A percentile compares a stretch with the other conserved stretches of the same genome.
These are phyloP conservation scores for Strigamia maritima DNA, from an alignment of 2,888 invertebrate species.

Conservation along the genomic window DNA sequence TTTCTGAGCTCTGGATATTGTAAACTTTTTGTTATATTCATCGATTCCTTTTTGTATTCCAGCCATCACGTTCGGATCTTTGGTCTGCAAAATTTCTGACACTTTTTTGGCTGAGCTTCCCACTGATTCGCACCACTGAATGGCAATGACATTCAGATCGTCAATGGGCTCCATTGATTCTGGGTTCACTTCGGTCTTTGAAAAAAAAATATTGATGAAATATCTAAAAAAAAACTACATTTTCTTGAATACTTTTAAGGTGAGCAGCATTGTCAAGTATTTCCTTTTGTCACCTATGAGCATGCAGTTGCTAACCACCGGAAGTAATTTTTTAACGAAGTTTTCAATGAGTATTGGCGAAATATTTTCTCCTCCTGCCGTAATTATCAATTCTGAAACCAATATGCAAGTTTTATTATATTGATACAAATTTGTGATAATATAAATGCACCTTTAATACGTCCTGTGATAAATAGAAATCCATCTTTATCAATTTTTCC, in stretches of 20 bases:
- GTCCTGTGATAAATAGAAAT: constrained; percentile 71
- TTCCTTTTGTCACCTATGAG: constrained; percentile 83
- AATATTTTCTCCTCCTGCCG: constrained; percentile 89
- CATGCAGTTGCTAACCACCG: constrained; percentile 75
- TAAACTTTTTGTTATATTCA: constrained; percentile 66
- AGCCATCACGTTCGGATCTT: constrained; percentile 61
- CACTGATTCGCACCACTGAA: constrained; percentile 68
- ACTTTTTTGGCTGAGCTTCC: constrained; percentile 66
- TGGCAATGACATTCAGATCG: constrained; percentile 62
- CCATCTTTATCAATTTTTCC: constrained; percentile 74
- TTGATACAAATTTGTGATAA: neutral
- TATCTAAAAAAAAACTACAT: constrained; percentile 40
- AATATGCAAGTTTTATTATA: neutral
- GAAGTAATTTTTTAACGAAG: constrained; percentile 68
- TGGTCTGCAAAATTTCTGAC: constrained; percentile 62
- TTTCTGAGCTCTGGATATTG: constrained; percentile 82
- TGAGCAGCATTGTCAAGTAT: constrained; percentile 77
- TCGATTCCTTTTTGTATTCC: constrained; percentile 77
- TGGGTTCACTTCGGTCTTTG: constrained; percentile 68
- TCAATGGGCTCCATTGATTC: constrained; percentile 72
- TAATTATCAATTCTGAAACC: constrained; percentile 71
- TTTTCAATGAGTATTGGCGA: constrained; percentile 84
- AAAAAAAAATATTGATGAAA: constrained; percentile 38
- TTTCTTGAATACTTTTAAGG: constrained; percentile 73
- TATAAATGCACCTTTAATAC: constrained; percentile 51